phyloP scores from a whole-genome alignment of 53 echinoderm and acorn worm genomes.

The Actinopyga echinites region DNA sequence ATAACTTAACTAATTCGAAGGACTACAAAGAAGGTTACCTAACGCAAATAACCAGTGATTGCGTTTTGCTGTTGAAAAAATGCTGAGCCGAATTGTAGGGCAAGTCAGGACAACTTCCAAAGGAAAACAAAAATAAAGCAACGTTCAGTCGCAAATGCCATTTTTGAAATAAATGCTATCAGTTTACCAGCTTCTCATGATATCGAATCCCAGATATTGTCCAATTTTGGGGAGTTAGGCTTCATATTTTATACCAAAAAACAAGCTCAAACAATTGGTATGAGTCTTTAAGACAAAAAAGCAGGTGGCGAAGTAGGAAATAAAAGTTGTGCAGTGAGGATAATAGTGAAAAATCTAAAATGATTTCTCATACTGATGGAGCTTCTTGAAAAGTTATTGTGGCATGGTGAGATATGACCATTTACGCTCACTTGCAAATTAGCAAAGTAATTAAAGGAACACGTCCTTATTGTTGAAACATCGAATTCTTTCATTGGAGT shows the following conservation, averaged over 20 bases:
- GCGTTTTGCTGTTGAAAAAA: background rate
- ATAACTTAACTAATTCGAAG: too few relatives aligned
- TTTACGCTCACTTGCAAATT: too few relatives aligned
- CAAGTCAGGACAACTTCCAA: background rate
- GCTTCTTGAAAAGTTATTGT: too few relatives aligned
- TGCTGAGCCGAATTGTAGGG: background rate
- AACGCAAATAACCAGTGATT: background rate
- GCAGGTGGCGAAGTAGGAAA: background rate
- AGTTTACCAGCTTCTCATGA: background rate
- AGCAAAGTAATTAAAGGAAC: too few relatives aligned
- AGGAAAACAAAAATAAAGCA: background rate
- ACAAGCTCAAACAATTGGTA: background rate
- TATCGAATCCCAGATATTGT: background rate
- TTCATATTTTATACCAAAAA: background rate
- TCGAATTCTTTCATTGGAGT: too few relatives aligned
- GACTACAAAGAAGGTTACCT: too few relatives aligned
- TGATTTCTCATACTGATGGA: background rate
- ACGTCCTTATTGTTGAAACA: too few relatives aligned
- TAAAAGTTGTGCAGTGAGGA: constrained; percentile 10
- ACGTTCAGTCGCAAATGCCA: background rate
- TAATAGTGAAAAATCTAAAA: background rate
- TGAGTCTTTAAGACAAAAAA: background rate
- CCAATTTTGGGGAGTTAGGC: background rate
- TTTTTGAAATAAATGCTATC: background rate
- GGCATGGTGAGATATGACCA: too few relatives aligned